These are phyloP conservation scores for Encarsia formosa DNA, from an alignment of 2,888 invertebrate species.

Conservation along the genomic window DNA sequence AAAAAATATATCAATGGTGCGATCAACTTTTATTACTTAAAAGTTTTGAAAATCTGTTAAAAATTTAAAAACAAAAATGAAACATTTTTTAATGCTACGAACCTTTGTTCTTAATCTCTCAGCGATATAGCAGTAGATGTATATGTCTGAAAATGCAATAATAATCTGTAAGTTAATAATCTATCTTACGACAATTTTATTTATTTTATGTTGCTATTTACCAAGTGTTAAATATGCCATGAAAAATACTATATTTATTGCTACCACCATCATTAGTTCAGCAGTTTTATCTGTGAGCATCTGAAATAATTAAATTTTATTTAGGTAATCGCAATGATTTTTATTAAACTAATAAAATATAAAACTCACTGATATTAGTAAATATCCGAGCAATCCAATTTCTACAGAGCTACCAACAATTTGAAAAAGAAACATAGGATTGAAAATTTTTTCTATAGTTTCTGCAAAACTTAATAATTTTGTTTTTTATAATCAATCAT, in stretches of 20 bases:
- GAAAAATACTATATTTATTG: too few relatives aligned
- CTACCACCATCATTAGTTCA: too few relatives aligned
- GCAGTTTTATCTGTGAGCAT: too few relatives aligned
- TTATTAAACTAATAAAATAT: too few relatives aligned
- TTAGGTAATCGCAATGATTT: too few relatives aligned
- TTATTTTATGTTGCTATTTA: too few relatives aligned
- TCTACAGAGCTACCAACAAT: constrained; percentile 5
- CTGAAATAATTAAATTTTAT: too few relatives aligned
- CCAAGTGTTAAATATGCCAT: too few relatives aligned
- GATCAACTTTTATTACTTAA: neutral
- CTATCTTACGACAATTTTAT: too few relatives aligned
- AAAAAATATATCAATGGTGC: too few relatives aligned
- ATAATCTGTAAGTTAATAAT: too few relatives aligned
- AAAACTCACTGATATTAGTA: constrained; percentile 8
- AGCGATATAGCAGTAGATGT: constrained; percentile 20
- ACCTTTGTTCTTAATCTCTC: constrained; percentile 18
- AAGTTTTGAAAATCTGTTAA: neutral
- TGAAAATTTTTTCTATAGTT: constrained; percentile 18
- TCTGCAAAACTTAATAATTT: constrained; percentile 21
- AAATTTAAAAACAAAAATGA: neutral
- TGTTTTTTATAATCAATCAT: too few relatives aligned
- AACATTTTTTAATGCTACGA: neutral
- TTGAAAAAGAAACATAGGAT: constrained; percentile 22
- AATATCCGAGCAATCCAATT: constrained; percentile 17
- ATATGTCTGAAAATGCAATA: constrained; percentile 17